These are phyloP conservation scores for Nineta flava DNA, from an alignment of 2,888 invertebrate species.

Conservation along the genomic window DNA sequence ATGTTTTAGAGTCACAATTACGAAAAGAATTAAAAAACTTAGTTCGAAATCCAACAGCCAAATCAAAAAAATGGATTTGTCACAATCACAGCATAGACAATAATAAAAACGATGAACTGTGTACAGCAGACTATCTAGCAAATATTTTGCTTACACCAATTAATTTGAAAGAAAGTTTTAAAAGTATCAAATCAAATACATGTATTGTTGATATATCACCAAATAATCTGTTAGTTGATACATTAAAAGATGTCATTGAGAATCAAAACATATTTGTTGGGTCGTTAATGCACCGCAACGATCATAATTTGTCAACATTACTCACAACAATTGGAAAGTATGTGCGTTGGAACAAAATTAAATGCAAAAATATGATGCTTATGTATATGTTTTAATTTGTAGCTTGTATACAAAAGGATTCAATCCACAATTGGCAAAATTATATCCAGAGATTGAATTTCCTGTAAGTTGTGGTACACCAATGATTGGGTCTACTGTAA, in stretches of 20 bases:
- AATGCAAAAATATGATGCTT: background rate
- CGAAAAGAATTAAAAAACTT: slow-evolving; percentile 44
- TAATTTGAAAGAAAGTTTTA: slow-evolving; percentile 67
- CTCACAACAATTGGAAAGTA: slow-evolving; percentile 49
- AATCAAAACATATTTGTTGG: slow-evolving; percentile 50
- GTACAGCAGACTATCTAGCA: slow-evolving; percentile 77
- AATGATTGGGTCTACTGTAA: slow-evolving; percentile 66
- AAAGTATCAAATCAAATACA: slow-evolving; percentile 64
- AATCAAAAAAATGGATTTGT: slow-evolving; percentile 70
- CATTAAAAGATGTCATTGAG: slow-evolving; percentile 59
- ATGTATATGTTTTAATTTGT: slow-evolving; percentile 17
- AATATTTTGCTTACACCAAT: slow-evolving; percentile 59
- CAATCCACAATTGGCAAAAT: slow-evolving; percentile 52
- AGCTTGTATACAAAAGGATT: slow-evolving; percentile 65
- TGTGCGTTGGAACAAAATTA: slow-evolving; percentile 14
- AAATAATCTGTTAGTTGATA: slow-evolving; percentile 75
- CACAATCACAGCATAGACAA: slow-evolving; percentile 58
- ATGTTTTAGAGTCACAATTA: slow-evolving; percentile 35
- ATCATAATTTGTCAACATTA: slow-evolving; percentile 44
- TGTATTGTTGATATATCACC: slow-evolving; percentile 81
- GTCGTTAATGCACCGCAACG: slow-evolving; percentile 55
- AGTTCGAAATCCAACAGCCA: slow-evolving; percentile 44
- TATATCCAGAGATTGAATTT: slow-evolving; percentile 60
- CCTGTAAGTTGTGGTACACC: slow-evolving; percentile 81
- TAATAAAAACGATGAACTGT: slow-evolving; percentile 40